Conservation (phyloP, 2,888 invertebrate genomes). For the Crematogaster levior region DNA sequence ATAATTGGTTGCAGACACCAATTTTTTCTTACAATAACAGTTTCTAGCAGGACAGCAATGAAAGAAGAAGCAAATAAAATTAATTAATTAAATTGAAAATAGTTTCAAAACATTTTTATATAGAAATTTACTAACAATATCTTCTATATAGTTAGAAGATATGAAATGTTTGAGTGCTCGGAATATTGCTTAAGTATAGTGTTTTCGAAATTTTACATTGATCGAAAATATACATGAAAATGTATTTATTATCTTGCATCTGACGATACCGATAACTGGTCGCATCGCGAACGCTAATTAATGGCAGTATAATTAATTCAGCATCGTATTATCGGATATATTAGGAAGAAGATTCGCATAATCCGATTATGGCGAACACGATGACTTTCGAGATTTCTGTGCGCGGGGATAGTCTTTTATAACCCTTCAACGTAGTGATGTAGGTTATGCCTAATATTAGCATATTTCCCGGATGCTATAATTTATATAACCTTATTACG, state of each 20-base stretch:
- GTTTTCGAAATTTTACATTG: conserved; percentile 1
- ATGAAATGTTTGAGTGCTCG: background rate
- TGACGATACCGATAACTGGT: conserved; percentile 8
- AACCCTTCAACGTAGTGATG: conserved; percentile 62
- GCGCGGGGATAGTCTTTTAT: conserved; percentile 62
- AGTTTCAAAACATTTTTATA: background rate
- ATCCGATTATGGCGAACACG: conserved; percentile 8
- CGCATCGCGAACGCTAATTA: conserved; percentile 25
- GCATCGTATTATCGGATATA: conserved; percentile 16
- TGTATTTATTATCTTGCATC: conserved; percentile 12
- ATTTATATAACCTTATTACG: conserved; percentile 73
- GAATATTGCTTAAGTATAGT: background rate
- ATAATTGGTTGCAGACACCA: background rate
- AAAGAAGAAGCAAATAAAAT: background rate
- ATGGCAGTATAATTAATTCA: conserved; percentile 27
- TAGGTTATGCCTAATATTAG: conserved; percentile 71
- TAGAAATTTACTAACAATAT: background rate
- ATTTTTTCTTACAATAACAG: background rate
- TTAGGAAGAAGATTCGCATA: conserved; percentile 23
- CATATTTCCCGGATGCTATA: conserved; percentile 74
- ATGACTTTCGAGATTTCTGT: conserved; percentile 57
- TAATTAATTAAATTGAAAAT: background rate
- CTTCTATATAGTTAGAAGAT: background rate
- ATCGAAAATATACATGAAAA: conserved; percentile 12
- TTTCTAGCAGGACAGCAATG: background rate